phyloP scores from a whole-genome alignment of 2,888 invertebrate species.

The Arctia plantaginis region DNA sequence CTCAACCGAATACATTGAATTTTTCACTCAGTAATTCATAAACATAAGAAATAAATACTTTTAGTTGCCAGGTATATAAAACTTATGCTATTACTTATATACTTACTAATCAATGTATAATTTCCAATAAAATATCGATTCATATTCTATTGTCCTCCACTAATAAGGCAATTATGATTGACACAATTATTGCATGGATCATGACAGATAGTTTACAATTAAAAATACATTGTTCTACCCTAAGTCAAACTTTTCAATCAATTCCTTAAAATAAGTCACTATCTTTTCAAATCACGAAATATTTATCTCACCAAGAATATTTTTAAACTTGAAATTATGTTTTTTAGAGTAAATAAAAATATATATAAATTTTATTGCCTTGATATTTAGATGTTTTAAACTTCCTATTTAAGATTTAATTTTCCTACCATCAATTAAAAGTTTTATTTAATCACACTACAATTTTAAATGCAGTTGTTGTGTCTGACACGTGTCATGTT shows the following conservation, averaged over 20 bases:
- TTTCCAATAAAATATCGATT: constrained; percentile 38
- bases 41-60: constrained; percentile 41
- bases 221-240: neutral
- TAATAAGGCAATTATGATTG: constrained; percentile 70
- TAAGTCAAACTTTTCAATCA: constrained; percentile 2
- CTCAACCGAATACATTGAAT: constrained; percentile 21
- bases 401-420: neutral
- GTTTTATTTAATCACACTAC: neutral
- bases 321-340: neutral
- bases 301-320: neutral
- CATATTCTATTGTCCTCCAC: constrained; percentile 58
- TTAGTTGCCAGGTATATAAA: constrained; percentile 35
- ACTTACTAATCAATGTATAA: constrained; percentile 42
- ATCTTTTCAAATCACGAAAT: neutral
- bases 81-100: constrained; percentile 36
- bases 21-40: constrained; percentile 34
- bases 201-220: neutral
- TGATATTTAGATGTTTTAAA: neutral
- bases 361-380: neutral
- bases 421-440: neutral
- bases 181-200: constrained; percentile 35
- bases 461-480: neutral
- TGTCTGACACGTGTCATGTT: neutral
- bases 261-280: constrained; percentile 1
- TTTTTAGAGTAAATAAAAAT: neutral